Evolutionary conservation across 2,797 vertebrate species (phyloP).

Genomic region (Lagorchestes hirsutus): DNA sequence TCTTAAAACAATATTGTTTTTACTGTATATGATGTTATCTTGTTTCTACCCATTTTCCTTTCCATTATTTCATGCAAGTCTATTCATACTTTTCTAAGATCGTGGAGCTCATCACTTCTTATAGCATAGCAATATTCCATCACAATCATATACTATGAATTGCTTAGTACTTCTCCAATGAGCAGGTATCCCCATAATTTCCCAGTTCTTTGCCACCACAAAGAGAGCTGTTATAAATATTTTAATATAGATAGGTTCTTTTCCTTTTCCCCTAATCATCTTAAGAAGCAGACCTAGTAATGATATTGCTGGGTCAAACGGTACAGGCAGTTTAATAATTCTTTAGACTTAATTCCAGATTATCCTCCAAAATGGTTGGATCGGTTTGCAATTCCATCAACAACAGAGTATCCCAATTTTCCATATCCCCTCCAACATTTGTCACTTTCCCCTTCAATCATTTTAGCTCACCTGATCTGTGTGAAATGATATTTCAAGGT

Average conservation of each 20-base stretch:
- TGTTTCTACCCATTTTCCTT: background rate
- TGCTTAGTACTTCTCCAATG: background rate
- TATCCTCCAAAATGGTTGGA: background rate
- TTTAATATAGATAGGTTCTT: background rate
- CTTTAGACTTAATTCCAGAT: background rate
- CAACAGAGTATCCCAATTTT: background rate
- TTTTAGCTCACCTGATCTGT: background rate
- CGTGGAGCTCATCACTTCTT: background rate
- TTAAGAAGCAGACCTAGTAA: background rate
- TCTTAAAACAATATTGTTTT: background rate
- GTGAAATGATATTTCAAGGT: background rate
- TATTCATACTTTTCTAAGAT: background rate
- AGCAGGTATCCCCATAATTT: background rate
- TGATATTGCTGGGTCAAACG: background rate
- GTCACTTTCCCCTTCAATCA: background rate
- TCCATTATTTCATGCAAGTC: background rate
- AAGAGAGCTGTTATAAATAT: background rate
- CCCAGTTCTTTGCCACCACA: background rate
- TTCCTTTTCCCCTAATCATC: background rate
- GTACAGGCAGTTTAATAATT: background rate
- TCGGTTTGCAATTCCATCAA: background rate
- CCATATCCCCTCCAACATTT: background rate
- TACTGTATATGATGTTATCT: background rate
- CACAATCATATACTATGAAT: background rate
- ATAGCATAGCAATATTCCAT: background rate